Base-by-base conservation (phyloP, 1,140 invertebrate genomes). In the Trichonephila clavata region DNA sequence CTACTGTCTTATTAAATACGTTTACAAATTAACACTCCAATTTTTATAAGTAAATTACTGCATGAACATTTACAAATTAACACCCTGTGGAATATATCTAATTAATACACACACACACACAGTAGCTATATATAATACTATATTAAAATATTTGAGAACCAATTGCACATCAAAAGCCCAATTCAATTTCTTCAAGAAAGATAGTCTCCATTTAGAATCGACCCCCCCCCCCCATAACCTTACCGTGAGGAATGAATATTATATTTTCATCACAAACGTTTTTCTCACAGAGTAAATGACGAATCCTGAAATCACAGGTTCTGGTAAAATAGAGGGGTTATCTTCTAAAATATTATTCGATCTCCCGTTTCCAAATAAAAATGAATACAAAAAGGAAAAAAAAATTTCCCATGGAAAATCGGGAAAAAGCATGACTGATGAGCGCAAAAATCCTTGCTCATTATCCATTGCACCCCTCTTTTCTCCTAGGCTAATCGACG, bases 371-470 rank as follows among this genome's bases (percentile, higher is more conserved):
- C 50, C 2, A 50, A 50, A 13, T 13, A 50, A 50, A 50, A 50
- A 50, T 50, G 50, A 50, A 50, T 50, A 10, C 10, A 50, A 50
- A 50, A 80, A 32, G 59, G 4, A 20, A 24, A 84, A 84, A 57
- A 60, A 84, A 84, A 65, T 65, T 32, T 61, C 32, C 86, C 86
- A 87, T 24, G 86, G n/a, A 21, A 27, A 87, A 87, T 87, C 59
- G 86, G 71, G 60, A 65, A 39, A 80, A 63, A 63, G 86, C 86
- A 87, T 87, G 86, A 87, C 86, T 61, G 86, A 87, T 87, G 86
- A 87, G 86, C 86, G 20, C 43, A 87, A 61, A 87, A 61, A 61
- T 63, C 86, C 59, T 3, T 7, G n/a, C 86, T 87, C 86, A 87
- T 87, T 87, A 87, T 63, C 86, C 81, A 6, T 77, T 27, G 81